These are phyloP conservation scores for Pantelozetes paolii DNA, from an alignment of 2,888 invertebrate species.

Conservation along the genomic window DNA sequence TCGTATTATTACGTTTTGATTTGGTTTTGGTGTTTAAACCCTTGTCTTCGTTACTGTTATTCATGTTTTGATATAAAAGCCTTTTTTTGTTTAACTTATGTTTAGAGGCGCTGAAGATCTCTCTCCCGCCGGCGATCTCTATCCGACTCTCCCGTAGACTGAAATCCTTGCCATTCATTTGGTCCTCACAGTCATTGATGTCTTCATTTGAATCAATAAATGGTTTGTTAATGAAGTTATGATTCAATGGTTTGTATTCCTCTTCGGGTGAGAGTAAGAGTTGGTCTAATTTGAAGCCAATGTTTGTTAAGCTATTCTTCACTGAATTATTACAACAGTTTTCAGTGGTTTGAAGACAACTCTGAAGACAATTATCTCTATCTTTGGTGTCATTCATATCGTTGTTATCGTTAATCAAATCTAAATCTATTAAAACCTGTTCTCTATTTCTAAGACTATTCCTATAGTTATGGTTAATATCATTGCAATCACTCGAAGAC, in stretches of 20 bases:
- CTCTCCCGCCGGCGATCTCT: constrained; percentile 68
- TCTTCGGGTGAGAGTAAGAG: constrained; percentile 25
- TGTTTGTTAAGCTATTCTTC: background rate
- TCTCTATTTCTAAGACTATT: background rate
- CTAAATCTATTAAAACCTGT: constrained; percentile 11
- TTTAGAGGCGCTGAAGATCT: constrained; percentile 75
- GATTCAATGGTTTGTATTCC: constrained; percentile 22
- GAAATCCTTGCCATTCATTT: background rate
- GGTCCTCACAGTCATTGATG: background rate
- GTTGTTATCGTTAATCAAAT: constrained; percentile 4
- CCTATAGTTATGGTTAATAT: background rate
- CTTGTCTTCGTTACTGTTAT: constrained; percentile 15
- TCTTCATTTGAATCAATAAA: constrained; percentile 27
- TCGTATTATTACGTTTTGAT: constrained; percentile 16
- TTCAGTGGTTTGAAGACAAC: background rate
- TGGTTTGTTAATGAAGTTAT: constrained; percentile 21
- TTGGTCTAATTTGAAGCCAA: constrained; percentile 33
- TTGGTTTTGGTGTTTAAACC: constrained; percentile 9
- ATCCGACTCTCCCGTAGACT: constrained; percentile 47
- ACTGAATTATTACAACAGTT: background rate
- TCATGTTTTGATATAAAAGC: background rate
- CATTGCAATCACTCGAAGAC: constrained; percentile 6
- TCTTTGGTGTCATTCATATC: constrained; percentile 18
- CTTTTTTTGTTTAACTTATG: constrained; percentile 69
- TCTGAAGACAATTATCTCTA: too few species aligned